A percentile compares a stretch with the other conserved stretches of the same genome.
These are phyloP conservation scores for Holocentrus rufus DNA, from an alignment of 2,797 vertebrate genomes.

Conservation along the genomic window DNA sequence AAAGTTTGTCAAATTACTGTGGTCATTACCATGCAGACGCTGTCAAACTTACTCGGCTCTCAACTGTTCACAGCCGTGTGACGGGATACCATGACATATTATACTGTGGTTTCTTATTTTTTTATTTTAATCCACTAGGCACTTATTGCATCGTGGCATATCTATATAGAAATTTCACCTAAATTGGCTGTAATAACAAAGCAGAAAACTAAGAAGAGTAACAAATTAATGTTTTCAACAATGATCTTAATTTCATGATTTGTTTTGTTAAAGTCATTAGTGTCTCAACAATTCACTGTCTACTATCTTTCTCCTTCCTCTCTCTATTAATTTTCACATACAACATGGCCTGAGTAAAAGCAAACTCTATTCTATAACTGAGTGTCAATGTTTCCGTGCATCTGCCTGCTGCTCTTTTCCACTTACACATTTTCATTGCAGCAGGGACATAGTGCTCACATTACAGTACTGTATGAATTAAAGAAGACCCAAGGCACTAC, in stretches of 20 bases:
- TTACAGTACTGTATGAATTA: conserved; percentile 49
- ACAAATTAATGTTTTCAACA: no score
- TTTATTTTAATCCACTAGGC: conserved; percentile 2
- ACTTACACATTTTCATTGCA: conserved; percentile 35
- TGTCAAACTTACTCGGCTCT: conserved; percentile 40
- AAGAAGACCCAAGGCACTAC: conserved; percentile 60
- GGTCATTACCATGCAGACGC: conserved; percentile 37
- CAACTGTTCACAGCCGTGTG: conserved; percentile 19
- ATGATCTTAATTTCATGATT: no score
- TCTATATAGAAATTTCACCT: not conserved
- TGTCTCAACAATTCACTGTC: no score
- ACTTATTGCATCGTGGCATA: not conserved
- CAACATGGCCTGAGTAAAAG: not conserved
- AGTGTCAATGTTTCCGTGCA: conserved; percentile 4
- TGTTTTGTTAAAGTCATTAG: no score
- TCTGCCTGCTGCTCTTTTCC: conserved; percentile 12
- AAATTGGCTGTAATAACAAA: no score
- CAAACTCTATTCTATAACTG: conserved; percentile 1
- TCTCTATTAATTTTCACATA: not conserved
- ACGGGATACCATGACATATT: conserved; percentile 24
- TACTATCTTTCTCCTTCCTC: no score
- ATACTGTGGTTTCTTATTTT: conserved; percentile 28
- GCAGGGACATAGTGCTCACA: conserved; percentile 40
- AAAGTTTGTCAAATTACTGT: conserved; percentile 56
- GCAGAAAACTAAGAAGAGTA: no score